These are phyloP conservation scores for Lepidonotus clava DNA, from an alignment of 2,888 invertebrate species.

Conservation along the genomic window DNA sequence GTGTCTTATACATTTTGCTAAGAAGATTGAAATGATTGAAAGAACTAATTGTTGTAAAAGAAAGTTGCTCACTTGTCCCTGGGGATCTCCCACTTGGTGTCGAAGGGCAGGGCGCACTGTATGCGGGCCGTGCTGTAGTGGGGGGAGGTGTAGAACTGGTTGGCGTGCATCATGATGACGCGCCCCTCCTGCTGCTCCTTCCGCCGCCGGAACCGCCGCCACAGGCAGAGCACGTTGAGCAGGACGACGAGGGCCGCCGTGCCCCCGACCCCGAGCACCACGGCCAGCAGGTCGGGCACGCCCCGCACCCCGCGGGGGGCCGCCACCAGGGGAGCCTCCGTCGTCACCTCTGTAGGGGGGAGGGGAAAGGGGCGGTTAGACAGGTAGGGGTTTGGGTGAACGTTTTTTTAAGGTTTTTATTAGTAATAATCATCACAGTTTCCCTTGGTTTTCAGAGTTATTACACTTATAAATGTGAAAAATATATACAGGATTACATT, in stretches of 20 bases:
- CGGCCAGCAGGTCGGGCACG: not conserved
- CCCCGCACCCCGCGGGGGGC: not conserved
- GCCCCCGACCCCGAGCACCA: conserved; percentile 1
- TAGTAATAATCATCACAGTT: too few relatives aligned
- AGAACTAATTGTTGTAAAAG: not conserved
- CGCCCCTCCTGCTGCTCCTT: not conserved
- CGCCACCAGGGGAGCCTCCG: not conserved
- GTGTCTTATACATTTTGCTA: too few relatives aligned
- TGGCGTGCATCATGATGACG: conserved; percentile 38
- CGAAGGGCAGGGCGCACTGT: conserved; percentile 38
- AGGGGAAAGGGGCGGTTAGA: not conserved
- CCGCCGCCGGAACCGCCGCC: not conserved
- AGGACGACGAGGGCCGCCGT: not conserved
- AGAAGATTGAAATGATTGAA: not conserved
- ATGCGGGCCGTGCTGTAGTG: not conserved
- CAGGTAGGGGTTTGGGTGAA: too few relatives aligned
- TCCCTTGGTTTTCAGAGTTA: too few relatives aligned
- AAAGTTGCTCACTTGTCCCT: conserved; percentile 38
- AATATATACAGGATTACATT: too few relatives aligned
- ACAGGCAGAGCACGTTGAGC: not conserved
- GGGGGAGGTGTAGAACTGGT: conserved; percentile 31
- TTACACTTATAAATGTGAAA: too few relatives aligned
- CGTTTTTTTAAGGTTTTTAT: not conserved
- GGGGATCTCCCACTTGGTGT: conserved; percentile 51
- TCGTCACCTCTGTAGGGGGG: not conserved